phyloP scores from a whole-genome alignment of 92 coral and sea anemone genomes.

The Montipora capitata region DNA sequence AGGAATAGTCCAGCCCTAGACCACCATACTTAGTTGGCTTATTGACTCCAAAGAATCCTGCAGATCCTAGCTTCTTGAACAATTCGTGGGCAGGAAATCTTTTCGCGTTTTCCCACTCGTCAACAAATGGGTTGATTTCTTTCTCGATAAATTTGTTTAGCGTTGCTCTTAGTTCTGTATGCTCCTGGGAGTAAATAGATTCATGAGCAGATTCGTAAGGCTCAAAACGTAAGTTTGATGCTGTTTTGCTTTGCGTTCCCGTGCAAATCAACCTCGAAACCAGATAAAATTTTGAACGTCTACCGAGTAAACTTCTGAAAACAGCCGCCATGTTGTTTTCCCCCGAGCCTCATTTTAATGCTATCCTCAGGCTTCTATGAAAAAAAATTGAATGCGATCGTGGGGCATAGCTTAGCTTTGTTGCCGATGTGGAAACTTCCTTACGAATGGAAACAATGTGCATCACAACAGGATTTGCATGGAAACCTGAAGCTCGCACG shows the following conservation, averaged over 20 bases:
- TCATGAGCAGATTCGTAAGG: constrained; percentile 87
- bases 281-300: constrained; percentile 47
- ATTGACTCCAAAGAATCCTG: constrained; percentile 96
- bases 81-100: constrained; percentile 96
- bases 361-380: neutral
- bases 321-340: constrained; percentile 71
- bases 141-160: constrained; percentile 92
- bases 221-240: constrained; percentile 76
- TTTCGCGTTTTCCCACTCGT: constrained; percentile 95
- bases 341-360: neutral
- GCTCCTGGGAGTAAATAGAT: constrained; percentile 90
- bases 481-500: constrained; percentile 34
- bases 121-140: constrained; percentile 98
- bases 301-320: constrained; percentile 18
- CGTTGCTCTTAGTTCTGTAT: constrained; percentile 88
- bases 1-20: constrained; percentile 94
- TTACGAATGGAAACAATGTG: constrained; percentile 1
- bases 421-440: neutral
- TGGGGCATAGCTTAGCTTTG: neutral
- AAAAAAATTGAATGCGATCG: no score
- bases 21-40: constrained; percentile 98
- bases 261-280: constrained; percentile 71
- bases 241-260: constrained; percentile 40
- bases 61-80: constrained; percentile 93
- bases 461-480: constrained; percentile 48